Percentiles rank a stretch among this genome's conserved stretches.
Evolutionary conservation across 1,140 invertebrate genomes (phyloP).

Genomic region (Melipona quadrifasciata): DNA sequence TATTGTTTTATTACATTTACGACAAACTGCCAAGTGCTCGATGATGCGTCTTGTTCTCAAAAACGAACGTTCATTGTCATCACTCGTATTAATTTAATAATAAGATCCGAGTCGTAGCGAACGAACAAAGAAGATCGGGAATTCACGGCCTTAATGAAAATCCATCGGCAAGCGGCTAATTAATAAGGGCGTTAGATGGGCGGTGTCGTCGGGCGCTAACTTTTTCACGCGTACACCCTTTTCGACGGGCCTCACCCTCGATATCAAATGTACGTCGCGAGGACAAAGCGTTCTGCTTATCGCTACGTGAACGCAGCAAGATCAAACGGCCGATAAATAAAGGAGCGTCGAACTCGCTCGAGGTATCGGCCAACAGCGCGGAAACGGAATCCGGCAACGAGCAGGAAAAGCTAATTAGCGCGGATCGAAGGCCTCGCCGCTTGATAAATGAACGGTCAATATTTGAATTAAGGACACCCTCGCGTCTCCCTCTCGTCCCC

Average conservation of each 20-base stretch:
- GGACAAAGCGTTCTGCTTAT: slow-evolving; percentile 54
- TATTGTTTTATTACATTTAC: no score
- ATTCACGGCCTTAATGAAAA: slow-evolving; percentile 18
- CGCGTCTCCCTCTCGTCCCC: not conserved
- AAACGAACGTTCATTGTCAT: not conserved
- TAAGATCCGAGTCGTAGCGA: not conserved
- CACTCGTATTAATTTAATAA: not conserved
- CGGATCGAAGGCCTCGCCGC: slow-evolving; percentile 64
- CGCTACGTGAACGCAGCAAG: slow-evolving; percentile 49
- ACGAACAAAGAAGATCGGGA: not conserved
- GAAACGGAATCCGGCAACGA: slow-evolving; percentile 55
- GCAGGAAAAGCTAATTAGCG: slow-evolving; percentile 71
- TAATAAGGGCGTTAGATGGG: slow-evolving; percentile 37
- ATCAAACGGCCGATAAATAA: slow-evolving; percentile 66
- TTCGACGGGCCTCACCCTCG: slow-evolving; percentile 5
- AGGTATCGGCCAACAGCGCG: slow-evolving; percentile 44
- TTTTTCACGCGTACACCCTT: slow-evolving; percentile 21
- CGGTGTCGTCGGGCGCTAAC: not conserved
- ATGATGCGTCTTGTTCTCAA: not conserved
- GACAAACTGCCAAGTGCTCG: not conserved
- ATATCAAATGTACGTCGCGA: slow-evolving; percentile 38
- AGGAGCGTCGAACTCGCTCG: slow-evolving; percentile 52
- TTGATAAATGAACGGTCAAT: slow-evolving; percentile 76
- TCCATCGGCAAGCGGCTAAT: slow-evolving; percentile 27
- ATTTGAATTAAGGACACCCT: slow-evolving; percentile 71